A percentile compares a stretch with the other conserved stretches of the same genome.
Conservation (phyloP, 2,113 vertebrate species). For the Pseudois nayaur region DNA sequence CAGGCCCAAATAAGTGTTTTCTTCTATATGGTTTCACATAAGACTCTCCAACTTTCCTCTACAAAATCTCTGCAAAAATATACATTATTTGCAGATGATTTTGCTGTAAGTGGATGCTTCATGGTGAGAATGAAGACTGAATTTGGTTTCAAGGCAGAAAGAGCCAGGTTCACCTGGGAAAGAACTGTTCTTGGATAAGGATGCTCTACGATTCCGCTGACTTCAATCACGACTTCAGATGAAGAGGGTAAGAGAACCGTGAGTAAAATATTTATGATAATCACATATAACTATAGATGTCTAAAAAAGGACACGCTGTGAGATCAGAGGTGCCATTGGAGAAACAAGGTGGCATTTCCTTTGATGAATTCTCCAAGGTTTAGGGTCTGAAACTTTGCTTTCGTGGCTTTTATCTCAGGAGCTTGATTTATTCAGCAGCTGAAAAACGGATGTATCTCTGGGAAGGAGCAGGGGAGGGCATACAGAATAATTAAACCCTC, state of each 20-base stretch:
- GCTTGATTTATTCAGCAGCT: background rate
- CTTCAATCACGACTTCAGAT: background rate
- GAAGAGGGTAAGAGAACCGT: background rate
- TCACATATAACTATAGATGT: conserved; percentile 46
- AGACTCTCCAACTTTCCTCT: background rate
- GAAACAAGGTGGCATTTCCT: conserved; percentile 51
- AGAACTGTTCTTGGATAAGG: background rate
- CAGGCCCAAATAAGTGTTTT: background rate
- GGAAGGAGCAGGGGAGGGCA: background rate
- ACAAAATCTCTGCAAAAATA: background rate
- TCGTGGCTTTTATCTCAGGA: conserved; percentile 39
- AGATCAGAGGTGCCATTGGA: conserved; percentile 28
- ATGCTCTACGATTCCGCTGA: background rate
- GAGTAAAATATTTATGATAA: conserved; percentile 55
- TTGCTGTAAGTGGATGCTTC: background rate
- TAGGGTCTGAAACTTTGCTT: background rate
- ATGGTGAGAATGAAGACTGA: background rate
- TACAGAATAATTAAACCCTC: background rate
- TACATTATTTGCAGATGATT: background rate
- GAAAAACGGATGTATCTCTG: background rate
- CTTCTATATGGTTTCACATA: background rate
- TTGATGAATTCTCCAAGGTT: conserved; percentile 44
- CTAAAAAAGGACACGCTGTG: conserved; percentile 17
- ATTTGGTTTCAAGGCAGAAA: fast-evolving
- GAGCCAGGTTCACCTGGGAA: background rate